phyloP scores from a whole-genome alignment of 92 coral and sea anemone species.

The Porites divaricata region DNA sequence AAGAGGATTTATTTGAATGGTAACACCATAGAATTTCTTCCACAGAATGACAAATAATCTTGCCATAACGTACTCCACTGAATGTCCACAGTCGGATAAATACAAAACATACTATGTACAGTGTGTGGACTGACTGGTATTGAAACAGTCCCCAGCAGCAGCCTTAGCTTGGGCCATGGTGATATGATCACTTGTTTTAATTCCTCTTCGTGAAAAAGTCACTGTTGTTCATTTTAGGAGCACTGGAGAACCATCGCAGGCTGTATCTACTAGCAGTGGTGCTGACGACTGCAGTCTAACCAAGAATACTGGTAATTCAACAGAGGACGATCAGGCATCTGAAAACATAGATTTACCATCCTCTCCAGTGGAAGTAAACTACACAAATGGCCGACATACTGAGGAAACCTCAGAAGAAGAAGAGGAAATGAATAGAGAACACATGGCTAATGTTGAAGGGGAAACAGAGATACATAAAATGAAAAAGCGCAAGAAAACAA shows the following conservation, averaged over 20 bases:
- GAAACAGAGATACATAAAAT: not conserved
- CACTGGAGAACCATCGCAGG: not conserved
- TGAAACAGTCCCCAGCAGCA: too few species aligned
- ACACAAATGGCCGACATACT: not conserved
- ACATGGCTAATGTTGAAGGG: not conserved
- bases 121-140: too few species aligned
- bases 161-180: not conserved
- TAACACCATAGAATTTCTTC: too few species aligned
- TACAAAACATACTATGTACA: too few species aligned
- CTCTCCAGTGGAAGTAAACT: not conserved
- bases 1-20: too few species aligned
- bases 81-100: too few species aligned
- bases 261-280: constrained; percentile 25
- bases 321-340: not conserved
- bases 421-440: constrained; percentile 3
- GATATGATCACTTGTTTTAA: not conserved
- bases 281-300: not conserved
- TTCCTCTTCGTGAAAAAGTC: not conserved
- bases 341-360: not conserved
- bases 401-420: not conserved
- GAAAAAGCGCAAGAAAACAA: constrained; percentile 24
- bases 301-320: not conserved
- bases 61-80: too few species aligned
- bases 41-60: too few species aligned
- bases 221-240: not conserved